Conservation (phyloP, 2,888 invertebrate species). For the Andricus quercusramuli region DNA sequence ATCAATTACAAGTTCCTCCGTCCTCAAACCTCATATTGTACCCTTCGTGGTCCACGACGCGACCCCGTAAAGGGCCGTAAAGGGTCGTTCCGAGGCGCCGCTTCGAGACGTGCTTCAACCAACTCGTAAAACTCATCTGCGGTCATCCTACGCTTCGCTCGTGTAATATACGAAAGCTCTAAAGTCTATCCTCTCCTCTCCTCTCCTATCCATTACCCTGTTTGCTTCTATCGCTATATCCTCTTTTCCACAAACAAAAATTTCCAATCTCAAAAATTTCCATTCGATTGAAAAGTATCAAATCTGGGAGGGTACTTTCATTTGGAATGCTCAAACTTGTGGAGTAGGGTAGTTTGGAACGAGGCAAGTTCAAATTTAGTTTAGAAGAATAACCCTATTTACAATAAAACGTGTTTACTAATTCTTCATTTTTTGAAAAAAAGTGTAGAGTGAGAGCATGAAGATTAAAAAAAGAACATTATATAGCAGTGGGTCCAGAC, state of each 20-base stretch:
- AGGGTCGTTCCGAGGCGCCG: slow-evolving; percentile 63
- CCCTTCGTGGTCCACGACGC: slow-evolving; percentile 55
- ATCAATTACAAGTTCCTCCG: slow-evolving; percentile 68
- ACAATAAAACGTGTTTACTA: too few relatives aligned
- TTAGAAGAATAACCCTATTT: too few relatives aligned
- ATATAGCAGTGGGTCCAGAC: too few relatives aligned
- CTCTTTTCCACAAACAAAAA: background rate
- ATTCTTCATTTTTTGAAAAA: too few relatives aligned
- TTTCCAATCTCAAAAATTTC: background rate
- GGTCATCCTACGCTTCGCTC: slow-evolving; percentile 61
- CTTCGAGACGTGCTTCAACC: slow-evolving; percentile 64
- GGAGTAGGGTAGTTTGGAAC: background rate
- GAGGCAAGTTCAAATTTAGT: too few relatives aligned
- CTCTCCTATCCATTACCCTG: slow-evolving; percentile 25
- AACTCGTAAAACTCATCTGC: slow-evolving; percentile 73
- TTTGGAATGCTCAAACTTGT: background rate
- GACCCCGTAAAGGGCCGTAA: slow-evolving; percentile 61
- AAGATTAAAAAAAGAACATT: too few relatives aligned
- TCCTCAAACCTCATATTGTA: slow-evolving; percentile 57
- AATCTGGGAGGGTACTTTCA: background rate
- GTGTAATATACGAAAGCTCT: slow-evolving; percentile 50
- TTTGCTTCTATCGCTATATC: background rate
- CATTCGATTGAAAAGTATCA: background rate
- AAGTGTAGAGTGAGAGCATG: too few relatives aligned
- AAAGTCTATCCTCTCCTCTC: slow-evolving; percentile 11